These are phyloP conservation scores for Hyalella azteca DNA, from an alignment of 2,888 invertebrate genomes.

Conservation along the genomic window DNA sequence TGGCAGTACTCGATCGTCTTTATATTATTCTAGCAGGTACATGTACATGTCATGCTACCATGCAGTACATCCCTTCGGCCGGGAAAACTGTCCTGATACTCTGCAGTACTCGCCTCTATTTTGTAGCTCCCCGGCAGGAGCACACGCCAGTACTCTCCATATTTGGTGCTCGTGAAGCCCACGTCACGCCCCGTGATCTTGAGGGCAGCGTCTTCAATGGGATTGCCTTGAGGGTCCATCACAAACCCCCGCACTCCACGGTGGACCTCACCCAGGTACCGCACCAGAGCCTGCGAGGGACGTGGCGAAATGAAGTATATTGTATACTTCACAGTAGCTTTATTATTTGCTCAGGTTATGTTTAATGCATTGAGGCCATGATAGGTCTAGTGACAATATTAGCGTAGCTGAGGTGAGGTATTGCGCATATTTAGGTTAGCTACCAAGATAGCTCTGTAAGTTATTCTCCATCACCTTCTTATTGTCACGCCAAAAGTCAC, in stretches of 20 bases:
- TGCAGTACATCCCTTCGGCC: neutral
- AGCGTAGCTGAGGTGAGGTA: no score
- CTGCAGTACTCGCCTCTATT: constrained; percentile 72
- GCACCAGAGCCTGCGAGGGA: constrained; percentile 78
- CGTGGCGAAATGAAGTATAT: no score
- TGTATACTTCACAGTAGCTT: no score
- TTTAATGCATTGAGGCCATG: no score
- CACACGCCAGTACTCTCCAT: constrained; percentile 95
- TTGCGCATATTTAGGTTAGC: no score
- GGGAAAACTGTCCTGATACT: neutral
- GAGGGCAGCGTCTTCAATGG: constrained; percentile 78
- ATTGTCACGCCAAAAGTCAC: constrained; percentile 87
- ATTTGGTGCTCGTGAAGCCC: constrained; percentile 82
- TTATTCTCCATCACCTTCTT: constrained; percentile 79
- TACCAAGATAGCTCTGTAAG: no score
- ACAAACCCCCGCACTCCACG: constrained; percentile 89
- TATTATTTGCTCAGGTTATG: no score
- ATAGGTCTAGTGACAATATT: no score
- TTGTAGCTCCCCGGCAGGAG: constrained; percentile 85
- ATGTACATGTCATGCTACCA: neutral
- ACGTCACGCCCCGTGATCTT: constrained; percentile 83
- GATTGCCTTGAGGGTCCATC: constrained; percentile 75
- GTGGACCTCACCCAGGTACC: constrained; percentile 84
- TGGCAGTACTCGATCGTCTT: no score
- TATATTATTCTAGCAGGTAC: neutral